Percentiles rank a stretch among this genome's conserved stretches.
phyloP scores from a whole-genome alignment of 2,113 vertebrate genomes.

The Sitta europaea region DNA sequence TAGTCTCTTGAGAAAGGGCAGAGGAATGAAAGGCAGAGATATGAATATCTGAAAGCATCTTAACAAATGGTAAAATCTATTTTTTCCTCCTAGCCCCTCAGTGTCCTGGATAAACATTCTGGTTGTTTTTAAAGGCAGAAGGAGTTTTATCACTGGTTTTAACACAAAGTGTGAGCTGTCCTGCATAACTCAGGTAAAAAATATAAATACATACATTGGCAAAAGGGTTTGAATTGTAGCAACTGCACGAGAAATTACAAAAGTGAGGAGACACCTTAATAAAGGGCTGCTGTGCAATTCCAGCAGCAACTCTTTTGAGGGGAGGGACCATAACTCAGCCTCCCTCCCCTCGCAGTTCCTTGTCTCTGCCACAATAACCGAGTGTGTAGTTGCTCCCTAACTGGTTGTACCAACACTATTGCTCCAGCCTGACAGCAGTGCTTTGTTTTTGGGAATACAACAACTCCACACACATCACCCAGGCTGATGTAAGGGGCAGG shows the following conservation, averaged over 20 bases:
- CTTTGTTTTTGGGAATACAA: background rate
- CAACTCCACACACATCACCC: background rate
- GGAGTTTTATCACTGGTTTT: background rate
- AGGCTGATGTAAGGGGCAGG: background rate
- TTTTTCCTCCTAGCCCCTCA: background rate
- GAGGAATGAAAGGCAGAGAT: background rate
- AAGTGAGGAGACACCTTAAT: background rate
- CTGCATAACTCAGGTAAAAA: background rate
- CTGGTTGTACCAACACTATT: background rate
- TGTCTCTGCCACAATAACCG: background rate
- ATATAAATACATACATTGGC: background rate
- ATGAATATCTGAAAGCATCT: background rate
- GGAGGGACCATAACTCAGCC: background rate
- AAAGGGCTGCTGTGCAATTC: background rate
- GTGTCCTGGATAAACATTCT: background rate
- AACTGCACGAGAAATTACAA: background rate
- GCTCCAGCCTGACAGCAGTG: background rate
- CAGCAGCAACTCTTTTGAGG: background rate
- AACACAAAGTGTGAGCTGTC: background rate
- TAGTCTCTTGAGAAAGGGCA: background rate
- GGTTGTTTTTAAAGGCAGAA: background rate
- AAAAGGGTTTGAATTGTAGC: background rate
- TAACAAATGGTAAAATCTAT: background rate
- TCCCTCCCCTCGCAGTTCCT: background rate
- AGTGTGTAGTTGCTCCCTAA: background rate